Evolutionary conservation across 2,888 invertebrate genomes (phyloP), one percentile per base, ranked within the genome.

Genomic region (Candidula unifasciata): DNA sequence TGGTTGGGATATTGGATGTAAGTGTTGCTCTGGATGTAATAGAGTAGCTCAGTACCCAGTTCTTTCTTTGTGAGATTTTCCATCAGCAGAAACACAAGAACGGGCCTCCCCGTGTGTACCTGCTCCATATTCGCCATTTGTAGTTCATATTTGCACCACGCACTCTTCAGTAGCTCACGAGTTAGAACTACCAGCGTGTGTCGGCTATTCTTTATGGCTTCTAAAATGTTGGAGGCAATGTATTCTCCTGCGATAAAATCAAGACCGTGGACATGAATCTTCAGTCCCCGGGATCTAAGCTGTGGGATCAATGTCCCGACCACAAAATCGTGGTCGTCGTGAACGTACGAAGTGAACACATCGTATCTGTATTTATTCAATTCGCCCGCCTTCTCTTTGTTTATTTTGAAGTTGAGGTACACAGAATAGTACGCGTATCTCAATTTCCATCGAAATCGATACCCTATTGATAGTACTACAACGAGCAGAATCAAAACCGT

Each of bases 101-200:
- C 85, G 57, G 68, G 37, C 10, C 85, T 54, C 0, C 82, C 85
- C 8, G 82, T 82, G 52, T 85, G 69, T 2, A 66, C 60, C 3
- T 18, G 18, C 52, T 85, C 81, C 81, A 82, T 85, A n/a, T 77
- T 81, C 18, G 85, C 85, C 85, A 85, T 85, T 71, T 85, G 85
- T 21, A 84, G 69, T 44, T 84, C 84, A 74, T 69, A 84, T 35
- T 57, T 60, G 44, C 84, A 80, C 84, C 84, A 84, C 27, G 73
- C 37, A n/a, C 80, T 80, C 8, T 57, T 24, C 76, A 84, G 57
- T 76, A 76, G 52, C 44, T 52, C 33, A 2, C 76, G 76, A 0
- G 76, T 84, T 76, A 84, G 57, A n/a, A 84, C 77, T 74, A 81
- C 81, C 57, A 84, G 37, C 10, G 84, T 84, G 52, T 74, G 76